Evolutionary conservation across 2,888 invertebrate species (phyloP).

Genomic region (Sialis lutaria): DNA sequence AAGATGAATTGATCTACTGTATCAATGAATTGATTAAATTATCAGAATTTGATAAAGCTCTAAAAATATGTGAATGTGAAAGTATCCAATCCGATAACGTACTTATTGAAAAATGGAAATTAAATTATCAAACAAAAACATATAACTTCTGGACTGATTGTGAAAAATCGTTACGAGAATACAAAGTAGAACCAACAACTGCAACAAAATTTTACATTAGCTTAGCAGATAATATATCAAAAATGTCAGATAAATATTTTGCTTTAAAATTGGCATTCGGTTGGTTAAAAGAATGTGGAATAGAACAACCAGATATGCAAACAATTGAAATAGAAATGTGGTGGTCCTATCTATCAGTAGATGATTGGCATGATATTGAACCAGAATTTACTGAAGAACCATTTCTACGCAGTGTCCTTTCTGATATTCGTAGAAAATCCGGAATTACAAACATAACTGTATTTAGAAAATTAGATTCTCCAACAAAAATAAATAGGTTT

Average conservation of each 20-base stretch:
- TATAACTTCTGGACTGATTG: conserved; percentile 39
- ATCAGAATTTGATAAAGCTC: conserved; percentile 35
- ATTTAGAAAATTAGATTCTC: conserved; percentile 8
- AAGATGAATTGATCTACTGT: conserved; percentile 32
- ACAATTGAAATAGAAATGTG: conserved; percentile 21
- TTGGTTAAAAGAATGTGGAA: conserved; percentile 19
- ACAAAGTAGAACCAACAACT: conserved; percentile 39
- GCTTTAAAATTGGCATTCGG: conserved; percentile 19
- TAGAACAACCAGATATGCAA: conserved; percentile 12
- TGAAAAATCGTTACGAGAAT: conserved; percentile 39
- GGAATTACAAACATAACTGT: conserved; percentile 1
- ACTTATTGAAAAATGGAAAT: conserved; percentile 34
- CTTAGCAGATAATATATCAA: conserved; percentile 30
- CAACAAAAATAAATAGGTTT: conserved; percentile 27
- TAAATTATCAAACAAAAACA: conserved; percentile 29
- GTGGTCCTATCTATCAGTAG: conserved; percentile 16
- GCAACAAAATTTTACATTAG: conserved; percentile 45
- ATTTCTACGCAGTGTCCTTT: conserved; percentile 11
- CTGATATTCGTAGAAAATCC: conserved; percentile 1
- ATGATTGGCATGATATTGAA: conserved; percentile 18
- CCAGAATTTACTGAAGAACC: conserved; percentile 23
- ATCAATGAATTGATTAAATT: conserved; percentile 31
- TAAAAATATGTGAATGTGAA: conserved; percentile 35
- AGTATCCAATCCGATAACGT: conserved; percentile 32
- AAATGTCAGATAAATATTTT: conserved; percentile 30